These are phyloP conservation scores for Otus scops DNA, from an alignment of 2,797 vertebrate genomes.

Conservation along the genomic window DNA sequence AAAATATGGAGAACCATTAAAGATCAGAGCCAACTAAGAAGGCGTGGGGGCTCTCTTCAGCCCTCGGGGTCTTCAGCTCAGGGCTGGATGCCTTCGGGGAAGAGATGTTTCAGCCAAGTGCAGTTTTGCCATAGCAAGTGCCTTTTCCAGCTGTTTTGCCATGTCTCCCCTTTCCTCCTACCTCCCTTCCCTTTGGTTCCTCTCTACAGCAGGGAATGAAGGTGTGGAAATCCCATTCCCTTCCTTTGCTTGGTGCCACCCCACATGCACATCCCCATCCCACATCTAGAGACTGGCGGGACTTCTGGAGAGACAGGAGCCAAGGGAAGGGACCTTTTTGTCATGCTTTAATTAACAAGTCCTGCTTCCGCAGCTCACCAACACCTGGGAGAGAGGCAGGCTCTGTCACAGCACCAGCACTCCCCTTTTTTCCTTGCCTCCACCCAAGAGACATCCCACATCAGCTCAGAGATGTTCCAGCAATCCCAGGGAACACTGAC, in stretches of 20 bases:
- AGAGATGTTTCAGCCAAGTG: not conserved
- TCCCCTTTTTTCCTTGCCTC: not conserved
- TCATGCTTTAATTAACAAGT: not conserved
- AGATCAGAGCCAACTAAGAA: not conserved
- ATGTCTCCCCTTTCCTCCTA: not conserved
- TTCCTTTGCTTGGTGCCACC: not conserved
- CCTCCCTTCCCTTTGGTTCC: not conserved
- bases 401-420: not conserved
- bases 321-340: fast-evolving
- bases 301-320: not conserved
- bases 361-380: not conserved
- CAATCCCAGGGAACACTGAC: not conserved
- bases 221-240: not conserved
- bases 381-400: fast-evolving
- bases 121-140: fast-evolving
- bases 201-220: fast-evolving
- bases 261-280: fast-evolving
- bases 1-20: not conserved
- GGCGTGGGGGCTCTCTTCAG: fast-evolving
- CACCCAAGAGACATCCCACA: fast-evolving
- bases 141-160: not conserved
- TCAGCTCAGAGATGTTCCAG: not conserved
- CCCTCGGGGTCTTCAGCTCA: not conserved
- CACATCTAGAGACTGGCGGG: fast-evolving
- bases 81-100: too few species aligned